Evolutionary conservation across 2,113 vertebrate genomes (phyloP).

Genomic region (Otus sunia): DNA sequence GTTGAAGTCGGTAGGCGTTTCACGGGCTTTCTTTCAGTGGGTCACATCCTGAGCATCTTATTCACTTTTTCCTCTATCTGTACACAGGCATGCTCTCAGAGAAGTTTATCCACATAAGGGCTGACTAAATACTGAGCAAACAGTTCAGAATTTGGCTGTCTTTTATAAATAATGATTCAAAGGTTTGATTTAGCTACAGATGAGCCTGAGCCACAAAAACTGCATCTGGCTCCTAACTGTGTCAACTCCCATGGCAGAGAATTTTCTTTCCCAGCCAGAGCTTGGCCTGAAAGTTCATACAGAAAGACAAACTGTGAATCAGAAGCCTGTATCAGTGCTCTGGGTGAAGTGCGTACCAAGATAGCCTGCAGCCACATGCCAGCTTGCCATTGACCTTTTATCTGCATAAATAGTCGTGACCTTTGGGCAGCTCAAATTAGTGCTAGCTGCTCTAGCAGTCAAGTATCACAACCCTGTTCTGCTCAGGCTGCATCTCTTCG

Average conservation of each 20-base stretch:
- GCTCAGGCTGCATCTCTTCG: not conserved
- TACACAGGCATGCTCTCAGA: not conserved
- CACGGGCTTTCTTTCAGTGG: not conserved
- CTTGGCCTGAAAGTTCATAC: slow-evolving; percentile 40
- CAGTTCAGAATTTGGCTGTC: slow-evolving; percentile 22
- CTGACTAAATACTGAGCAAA: slow-evolving; percentile 24
- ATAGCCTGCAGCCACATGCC: slow-evolving; percentile 54
- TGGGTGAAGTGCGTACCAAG: not conserved
- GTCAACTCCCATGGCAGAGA: slow-evolving; percentile 14
- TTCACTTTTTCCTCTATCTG: slow-evolving; percentile 36
- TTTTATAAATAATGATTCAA: slow-evolving; percentile 44
- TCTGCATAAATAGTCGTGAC: slow-evolving; percentile 68
- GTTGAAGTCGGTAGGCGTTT: not conserved
- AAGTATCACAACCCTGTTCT: not conserved
- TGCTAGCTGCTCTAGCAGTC: slow-evolving; percentile 2
- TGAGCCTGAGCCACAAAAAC: slow-evolving; percentile 17
- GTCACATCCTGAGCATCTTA: slow-evolving; percentile 5
- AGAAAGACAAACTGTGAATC: slow-evolving; percentile 43
- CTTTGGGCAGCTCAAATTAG: slow-evolving; percentile 69
- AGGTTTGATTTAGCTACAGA: slow-evolving; percentile 37
- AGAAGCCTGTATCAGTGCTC: not conserved
- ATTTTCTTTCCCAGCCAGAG: slow-evolving; percentile 14
- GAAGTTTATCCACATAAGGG: not conserved
- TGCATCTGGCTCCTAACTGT: slow-evolving; percentile 31
- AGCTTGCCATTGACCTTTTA: slow-evolving; percentile 60